Base-by-base conservation (phyloP, 2,797 vertebrate species). In the Alca torda region DNA sequence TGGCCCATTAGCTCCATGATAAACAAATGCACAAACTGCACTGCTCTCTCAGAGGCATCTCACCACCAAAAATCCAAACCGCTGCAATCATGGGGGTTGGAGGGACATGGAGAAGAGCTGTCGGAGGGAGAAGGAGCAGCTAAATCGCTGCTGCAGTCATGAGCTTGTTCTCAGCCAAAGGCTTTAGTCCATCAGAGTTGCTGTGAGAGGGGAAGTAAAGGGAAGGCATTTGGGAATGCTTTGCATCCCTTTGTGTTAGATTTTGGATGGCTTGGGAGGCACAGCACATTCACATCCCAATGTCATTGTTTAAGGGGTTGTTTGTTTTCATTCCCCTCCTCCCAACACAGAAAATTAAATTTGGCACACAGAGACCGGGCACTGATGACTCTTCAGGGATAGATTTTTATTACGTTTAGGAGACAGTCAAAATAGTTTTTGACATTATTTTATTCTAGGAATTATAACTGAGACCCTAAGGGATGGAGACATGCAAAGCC, bases 401-500 rank as follows among this genome's bases (percentile, higher is more conserved):
- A 95, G 50, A 84, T 92, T 97, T 90, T 91, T 95, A 95, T 80
- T 97, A 74, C 67, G 67, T 96, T 96, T 95, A 95, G 73, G 64
- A 83, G 93, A 89, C 94, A 88, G 92, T 87, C 69, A 93, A 75
- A 96, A 94, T 84, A 74, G 76, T 93, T 96, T 96, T 83, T 83
- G 90, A 93, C 90, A 93, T 95, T 93, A 95, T 94, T 97, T 93
- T 93, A 84, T 96, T 86, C 87, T 90, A 84, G 67, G 95, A 96
- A 96, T 95, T 96, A 92, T 92, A 92, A 83, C 88, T 17, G 51
- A 89, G 70, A 84, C 74, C 63, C 82, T 94, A 48, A 93, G 89
- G 92, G 90, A 93, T 33, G 67, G 80, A 91, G 92, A 79, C 87
- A 81, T 1, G 13, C 69, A 96, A 96, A 95, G 67, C 73, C 89